phyloP scores from a whole-genome alignment of 2,113 vertebrate species.

The Saccopteryx leptura region DNA sequence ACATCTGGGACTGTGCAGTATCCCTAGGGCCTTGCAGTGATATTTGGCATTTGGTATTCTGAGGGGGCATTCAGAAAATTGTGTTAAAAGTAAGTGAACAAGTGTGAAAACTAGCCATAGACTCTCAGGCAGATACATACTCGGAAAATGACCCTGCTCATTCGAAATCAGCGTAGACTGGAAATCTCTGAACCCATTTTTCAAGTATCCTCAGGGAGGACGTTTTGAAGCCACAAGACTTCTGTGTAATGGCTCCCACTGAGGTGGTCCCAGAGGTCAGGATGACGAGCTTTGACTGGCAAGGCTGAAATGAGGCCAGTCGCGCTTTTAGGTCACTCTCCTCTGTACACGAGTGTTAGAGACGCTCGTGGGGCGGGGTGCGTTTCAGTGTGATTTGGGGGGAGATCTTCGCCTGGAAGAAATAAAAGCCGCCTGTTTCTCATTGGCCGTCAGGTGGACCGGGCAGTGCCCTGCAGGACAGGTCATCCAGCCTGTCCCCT shows the following conservation, averaged over 20 bases:
- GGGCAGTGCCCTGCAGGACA: neutral
- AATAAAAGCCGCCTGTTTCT: neutral
- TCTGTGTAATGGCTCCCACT: neutral
- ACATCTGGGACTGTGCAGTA: accelerated
- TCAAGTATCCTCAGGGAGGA: neutral
- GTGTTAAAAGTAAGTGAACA: neutral
- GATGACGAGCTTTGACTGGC: neutral
- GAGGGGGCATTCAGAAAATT: neutral
- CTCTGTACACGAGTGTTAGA: too few relatives aligned
- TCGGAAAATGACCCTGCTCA: neutral
- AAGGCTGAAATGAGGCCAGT: neutral
- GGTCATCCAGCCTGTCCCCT: neutral
- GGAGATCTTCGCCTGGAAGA: neutral
- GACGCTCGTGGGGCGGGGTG: neutral
- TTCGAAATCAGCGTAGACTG: accelerated
- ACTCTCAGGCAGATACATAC: neutral
- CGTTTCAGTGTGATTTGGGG: neutral
- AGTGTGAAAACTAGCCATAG: neutral
- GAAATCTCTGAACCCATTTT: neutral
- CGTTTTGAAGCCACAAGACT: neutral
- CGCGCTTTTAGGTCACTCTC: too few relatives aligned
- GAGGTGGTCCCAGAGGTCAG: neutral
- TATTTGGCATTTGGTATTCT: neutral
- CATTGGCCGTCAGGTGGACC: neutral
- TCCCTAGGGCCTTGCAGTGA: too few relatives aligned